Evolutionary conservation across 1,140 invertebrate genomes (phyloP).

Genomic region (Nylanderia fulva): DNA sequence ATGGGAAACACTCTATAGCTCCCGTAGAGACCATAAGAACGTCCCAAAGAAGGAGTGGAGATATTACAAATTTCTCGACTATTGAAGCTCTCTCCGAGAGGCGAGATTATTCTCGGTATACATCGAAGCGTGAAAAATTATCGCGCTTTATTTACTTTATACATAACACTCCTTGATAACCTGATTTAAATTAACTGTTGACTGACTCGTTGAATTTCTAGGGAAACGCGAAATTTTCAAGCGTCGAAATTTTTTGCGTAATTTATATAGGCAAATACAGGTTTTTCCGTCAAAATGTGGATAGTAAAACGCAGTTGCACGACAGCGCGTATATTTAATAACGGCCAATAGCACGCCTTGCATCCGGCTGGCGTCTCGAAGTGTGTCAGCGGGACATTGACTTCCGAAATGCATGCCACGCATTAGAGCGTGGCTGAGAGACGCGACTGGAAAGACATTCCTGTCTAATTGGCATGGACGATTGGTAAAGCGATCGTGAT

Average conservation of each 20-base stretch:
- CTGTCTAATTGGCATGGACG: not conserved
- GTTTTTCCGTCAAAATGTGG: no score
- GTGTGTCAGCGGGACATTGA: conserved; percentile 46
- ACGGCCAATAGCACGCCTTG: conserved; percentile 26
- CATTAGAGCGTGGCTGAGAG: conserved; percentile 6
- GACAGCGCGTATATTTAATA: conserved; percentile 21
- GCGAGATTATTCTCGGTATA: not conserved
- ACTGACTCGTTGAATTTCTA: not conserved
- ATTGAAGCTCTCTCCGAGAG: no score
- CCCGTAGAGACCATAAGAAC: no score
- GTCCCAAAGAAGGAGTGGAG: no score
- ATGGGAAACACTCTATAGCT: no score
- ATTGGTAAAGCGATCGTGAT: conserved; percentile 5
- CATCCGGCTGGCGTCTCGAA: conserved; percentile 24
- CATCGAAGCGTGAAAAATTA: not conserved
- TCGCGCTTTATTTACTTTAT: conserved; percentile 22
- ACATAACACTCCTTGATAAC: conserved; percentile 31
- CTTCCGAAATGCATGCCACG: conserved; percentile 26
- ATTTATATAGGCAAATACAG: no score
- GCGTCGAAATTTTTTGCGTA: not conserved
- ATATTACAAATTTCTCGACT: no score
- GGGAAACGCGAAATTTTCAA: not conserved
- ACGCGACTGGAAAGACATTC: conserved; percentile 17
- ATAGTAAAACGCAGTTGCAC: not conserved
- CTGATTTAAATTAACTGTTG: no score